Evolutionary conservation across 1,140 invertebrate genomes (phyloP), one percentile per base, ranked within the genome.

Genomic region (Choristoneura fumiferana): DNA sequence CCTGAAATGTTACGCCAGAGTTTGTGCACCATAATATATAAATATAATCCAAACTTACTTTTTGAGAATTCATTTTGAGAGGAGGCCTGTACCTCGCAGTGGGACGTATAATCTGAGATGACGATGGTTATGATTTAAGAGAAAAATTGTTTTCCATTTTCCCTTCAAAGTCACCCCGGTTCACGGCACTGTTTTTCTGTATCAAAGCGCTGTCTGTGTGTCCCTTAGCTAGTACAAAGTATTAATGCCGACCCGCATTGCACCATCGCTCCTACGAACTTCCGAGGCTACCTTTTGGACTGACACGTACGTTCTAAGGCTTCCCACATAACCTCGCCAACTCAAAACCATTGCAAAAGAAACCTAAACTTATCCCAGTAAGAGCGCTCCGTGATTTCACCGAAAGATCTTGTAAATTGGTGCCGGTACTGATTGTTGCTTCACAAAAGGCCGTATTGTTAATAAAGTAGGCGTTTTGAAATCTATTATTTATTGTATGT

Each of bases 171-270:
- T n/a, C n/a, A n/a, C n/a, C n/a, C n/a, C n/a, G n/a, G n/a, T n/a
- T n/a, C n/a, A n/a, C n/a, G n/a, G n/a, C n/a, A n/a, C n/a, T n/a
- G n/a, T n/a, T 29, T 29, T 29, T 29, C 22, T 29, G 2, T n/a
- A n/a, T n/a, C n/a, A n/a, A n/a, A n/a, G n/a, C 22, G 6, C 43
- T n/a, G 43, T 8, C 22, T n/a, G 43, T 33, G 17, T 49, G 43
- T 49, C 17, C 18, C 43, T 3, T 6, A 29, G 6, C 22, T 29
- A 17, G 12, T 17, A 49, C 43, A 49, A 49, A 49, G 43, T 49
- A 49, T 49, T 49, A 49, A 49, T 49, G 43, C 22, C 43, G 43
- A 22, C 43, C 43, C 43, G 43, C 43, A 49, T 29, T 49, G 43
- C 43, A 49, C 43, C 43, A 45, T 6, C 2, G 22, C 22, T 6